Evolutionary conservation across 2,113 vertebrate genomes (phyloP), one percentile per base, ranked within the genome.

Genomic region (Erpornis zantholeuca): DNA sequence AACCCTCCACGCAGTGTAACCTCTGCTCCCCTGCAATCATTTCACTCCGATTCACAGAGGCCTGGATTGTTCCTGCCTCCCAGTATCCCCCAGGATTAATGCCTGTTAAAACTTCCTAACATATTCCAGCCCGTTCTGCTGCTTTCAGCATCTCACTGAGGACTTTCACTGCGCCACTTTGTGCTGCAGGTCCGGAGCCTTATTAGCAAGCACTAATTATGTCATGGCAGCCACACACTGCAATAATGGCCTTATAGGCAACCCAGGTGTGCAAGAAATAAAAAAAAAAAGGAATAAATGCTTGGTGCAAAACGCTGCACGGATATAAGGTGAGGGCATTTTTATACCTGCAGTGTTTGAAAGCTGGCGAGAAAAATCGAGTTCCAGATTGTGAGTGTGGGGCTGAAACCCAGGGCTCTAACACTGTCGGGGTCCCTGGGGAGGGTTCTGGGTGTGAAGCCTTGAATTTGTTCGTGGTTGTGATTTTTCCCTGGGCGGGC

Each of bases 51-150:
- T 80, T 82, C 78, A 79, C 84, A 88, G 66, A 73, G 47, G 52
- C 54, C 27, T 83, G 66, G n/a, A 72, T 85, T 80, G 49, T 88
- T 88, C 36, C 82, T 80, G 45, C 29, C 59, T 60, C 11, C 1
- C 8, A 63, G 16, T n/a, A 66, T 85, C 45, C 87, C 66, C 49
- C 69, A 85, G 70, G 70, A 95, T 68, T 85, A 89, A 72, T 82
- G 59, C 29, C 29, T 87, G 64, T 90, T 86, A 80, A 88, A 83
- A 81, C 71, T 83, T 83, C 78, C 78, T 82, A 91, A 91, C 29
- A 12, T 91, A 63, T 64, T 87, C 61, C 75, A 76, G 73, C 12
- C 40, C 13, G 2, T 90, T 90, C 56, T 87, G 72, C 69, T 54
- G 47, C 72, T 94, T 96, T 88, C 86, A 57, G 68, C 45, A 52